Conservation (phyloP, 2,113 vertebrate genomes). For the Motacilla alba region DNA sequence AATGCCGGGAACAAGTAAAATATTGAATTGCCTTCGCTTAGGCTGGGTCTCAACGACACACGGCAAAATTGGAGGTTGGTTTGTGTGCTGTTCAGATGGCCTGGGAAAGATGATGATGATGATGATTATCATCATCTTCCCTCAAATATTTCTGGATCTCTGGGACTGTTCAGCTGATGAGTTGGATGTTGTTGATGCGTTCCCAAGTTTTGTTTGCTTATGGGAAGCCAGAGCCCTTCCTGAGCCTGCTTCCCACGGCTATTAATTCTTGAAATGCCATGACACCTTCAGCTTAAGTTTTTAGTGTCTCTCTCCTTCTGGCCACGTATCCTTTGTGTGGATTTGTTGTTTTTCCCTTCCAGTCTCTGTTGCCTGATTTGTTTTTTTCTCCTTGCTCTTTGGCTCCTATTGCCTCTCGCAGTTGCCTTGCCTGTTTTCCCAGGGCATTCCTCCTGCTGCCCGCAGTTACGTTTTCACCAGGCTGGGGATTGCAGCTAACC, state of each 20-base stretch:
- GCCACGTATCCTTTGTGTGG: background rate
- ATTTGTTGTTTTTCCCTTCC: background rate
- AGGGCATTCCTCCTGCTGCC: background rate
- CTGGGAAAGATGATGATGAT: background rate
- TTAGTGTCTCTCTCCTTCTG: background rate
- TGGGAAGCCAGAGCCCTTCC: background rate
- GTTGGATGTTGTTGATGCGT: background rate
- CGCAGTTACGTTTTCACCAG: background rate
- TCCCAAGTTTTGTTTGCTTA: background rate
- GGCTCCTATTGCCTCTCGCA: background rate
- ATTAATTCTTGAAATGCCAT: rapidly evolving
- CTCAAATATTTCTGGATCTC: background rate
- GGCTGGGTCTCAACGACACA: rapidly evolving
- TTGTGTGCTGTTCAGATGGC: background rate
- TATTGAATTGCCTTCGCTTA: background rate
- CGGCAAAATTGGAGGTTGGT: background rate
- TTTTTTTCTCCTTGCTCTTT: background rate
- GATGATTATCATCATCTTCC: background rate
- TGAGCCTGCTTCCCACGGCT: background rate
- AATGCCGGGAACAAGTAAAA: background rate
- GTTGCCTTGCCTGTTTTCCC: background rate
- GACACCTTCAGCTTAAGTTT: background rate
- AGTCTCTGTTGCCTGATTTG: background rate
- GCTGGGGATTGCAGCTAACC: background rate
- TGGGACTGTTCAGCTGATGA: background rate